Evolutionary conservation across 2,888 invertebrate species (phyloP).

Genomic region (Beris chalybata): DNA sequence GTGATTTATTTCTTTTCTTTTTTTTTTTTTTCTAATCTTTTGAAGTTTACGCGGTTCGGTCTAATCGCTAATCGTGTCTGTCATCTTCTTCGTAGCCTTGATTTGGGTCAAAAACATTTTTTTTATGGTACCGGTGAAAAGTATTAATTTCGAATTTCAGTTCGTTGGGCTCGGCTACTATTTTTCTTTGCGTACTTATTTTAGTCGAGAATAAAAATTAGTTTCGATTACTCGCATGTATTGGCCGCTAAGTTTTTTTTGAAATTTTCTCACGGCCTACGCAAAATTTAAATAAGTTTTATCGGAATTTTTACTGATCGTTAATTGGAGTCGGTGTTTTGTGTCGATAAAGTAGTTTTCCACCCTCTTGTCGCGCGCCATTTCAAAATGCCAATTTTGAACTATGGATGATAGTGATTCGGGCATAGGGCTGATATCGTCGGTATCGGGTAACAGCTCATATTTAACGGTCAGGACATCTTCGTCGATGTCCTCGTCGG

Average conservation of each 20-base stretch:
- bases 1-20: background rate
- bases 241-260: too few species aligned
- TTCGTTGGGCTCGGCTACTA: slow-evolving; percentile 1
- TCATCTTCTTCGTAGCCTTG: slow-evolving; percentile 15
- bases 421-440: slow-evolving; percentile 22
- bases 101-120: slow-evolving; percentile 19
- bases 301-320: too few species aligned
- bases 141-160: slow-evolving; percentile 11
- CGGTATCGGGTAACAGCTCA: slow-evolving; percentile 20
- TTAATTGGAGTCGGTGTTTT: too few species aligned
- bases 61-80: slow-evolving; percentile 24
- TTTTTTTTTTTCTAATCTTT: too few species aligned
- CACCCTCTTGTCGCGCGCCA: background rate
- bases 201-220: too few species aligned
- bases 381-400: slow-evolving; percentile 30
- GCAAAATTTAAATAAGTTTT: too few species aligned
- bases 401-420: slow-evolving; percentile 39
- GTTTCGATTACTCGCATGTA: too few species aligned
- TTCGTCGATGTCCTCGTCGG: slow-evolving; percentile 37
- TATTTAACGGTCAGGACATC: slow-evolving; percentile 25
- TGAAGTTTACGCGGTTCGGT: slow-evolving; percentile 10
- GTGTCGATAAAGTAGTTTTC: too few species aligned
- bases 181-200: too few species aligned
- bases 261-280: too few species aligned
- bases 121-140: slow-evolving; percentile 9